Base-by-base conservation (phyloP, 30 jellyfish, hydroid and myxozoan species). In the Aurelia sp. region DNA sequence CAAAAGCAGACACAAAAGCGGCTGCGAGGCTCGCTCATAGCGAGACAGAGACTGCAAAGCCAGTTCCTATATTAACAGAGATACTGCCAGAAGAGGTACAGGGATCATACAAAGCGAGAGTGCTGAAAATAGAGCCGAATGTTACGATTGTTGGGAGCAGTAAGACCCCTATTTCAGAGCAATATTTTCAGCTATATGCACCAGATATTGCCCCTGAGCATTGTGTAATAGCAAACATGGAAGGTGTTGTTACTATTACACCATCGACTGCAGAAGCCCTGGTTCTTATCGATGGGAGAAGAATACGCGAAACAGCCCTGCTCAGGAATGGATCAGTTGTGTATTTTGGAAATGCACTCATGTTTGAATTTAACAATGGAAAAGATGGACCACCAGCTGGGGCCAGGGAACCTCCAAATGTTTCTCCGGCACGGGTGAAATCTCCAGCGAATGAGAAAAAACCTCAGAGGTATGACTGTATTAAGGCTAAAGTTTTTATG, bases 241-340 rank as follows among this genome's bases (percentile, higher is more conserved):
- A 75, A 47, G 98, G 97, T 11, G 88, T 74, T 18, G 98, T 96
- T 17, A 92, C 99, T 7, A 86, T 96, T 19, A 83, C 93, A 17
- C 99, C 99, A 21, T 84, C 96, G 11, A 76, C 82, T 33, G 86
- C 98, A 3, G 98, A 96, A 69, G 98, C 99, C 6, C 92, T 71
- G 48, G 96, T 96, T 20, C 60, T 85, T 20, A 96, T 96, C 10
- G 68, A 90, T 74, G 97, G 93, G 11, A 72, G 81, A 31, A 51
- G 86, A 64, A 83, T 96, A 48, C 71, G 21, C n/a, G 98, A 90
- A 64, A 96, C 97, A 27, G 73, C 95, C 11, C 22, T 88, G 7
- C 71, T 95, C 15, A 73, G 64, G 9, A 79, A 83, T 67, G 99
- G 99, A 7, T 79, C 87, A 17, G 80, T 81, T 20, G 95, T 95